These are phyloP conservation scores for Furcifer pardalis DNA, from an alignment of 2,797 vertebrate genomes.

Conservation along the genomic window DNA sequence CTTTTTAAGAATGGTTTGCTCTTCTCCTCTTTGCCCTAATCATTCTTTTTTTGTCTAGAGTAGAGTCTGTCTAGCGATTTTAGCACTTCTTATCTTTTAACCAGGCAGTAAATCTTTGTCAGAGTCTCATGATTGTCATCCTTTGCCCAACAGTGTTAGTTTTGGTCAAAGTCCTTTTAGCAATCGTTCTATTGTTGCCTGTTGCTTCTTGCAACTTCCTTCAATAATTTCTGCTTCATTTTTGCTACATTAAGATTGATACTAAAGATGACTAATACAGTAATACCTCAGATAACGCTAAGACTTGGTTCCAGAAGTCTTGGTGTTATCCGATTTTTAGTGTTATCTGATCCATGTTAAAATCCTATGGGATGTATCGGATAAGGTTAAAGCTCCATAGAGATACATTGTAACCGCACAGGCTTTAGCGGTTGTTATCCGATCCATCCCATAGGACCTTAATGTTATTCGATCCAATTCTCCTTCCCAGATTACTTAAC, in stretches of 20 bases:
- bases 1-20: neutral
- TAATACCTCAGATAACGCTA: too few species aligned
- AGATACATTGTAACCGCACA: too few species aligned
- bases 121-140: neutral
- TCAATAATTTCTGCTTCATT: neutral
- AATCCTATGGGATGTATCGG: too few species aligned
- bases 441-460: too few species aligned
- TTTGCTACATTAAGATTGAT: neutral
- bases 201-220: neutral
- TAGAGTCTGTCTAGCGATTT: neutral
- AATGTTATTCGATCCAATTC: too few species aligned
- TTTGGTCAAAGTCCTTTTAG: conserved; percentile 14
- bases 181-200: neutral
- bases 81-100: neutral
- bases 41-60: neutral
- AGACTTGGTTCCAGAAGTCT: too few species aligned
- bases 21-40: neutral
- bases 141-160: neutral
- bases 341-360: too few species aligned
- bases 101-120: neutral
- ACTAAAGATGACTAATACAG: neutral
- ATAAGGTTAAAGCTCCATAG: too few species aligned
- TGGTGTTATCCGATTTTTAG: too few species aligned
- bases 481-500: too few species aligned
- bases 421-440: too few species aligned